These are phyloP conservation scores for Chiloscyllium plagiosum DNA, from an alignment of 2,113 vertebrate species.

Conservation along the genomic window DNA sequence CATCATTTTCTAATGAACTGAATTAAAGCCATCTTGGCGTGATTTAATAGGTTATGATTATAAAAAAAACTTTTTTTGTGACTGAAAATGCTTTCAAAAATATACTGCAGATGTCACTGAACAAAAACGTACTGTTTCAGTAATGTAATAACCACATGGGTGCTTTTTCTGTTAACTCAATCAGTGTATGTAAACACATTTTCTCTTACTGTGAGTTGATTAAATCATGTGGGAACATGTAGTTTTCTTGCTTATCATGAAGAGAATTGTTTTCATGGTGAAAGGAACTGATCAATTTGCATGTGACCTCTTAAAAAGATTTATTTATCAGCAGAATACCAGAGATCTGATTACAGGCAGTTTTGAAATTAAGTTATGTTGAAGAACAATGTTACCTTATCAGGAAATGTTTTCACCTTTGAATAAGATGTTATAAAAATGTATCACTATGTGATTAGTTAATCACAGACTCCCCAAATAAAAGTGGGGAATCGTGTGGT, in stretches of 20 bases:
- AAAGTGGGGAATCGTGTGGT: too few relatives aligned
- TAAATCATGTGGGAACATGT: slow-evolving; percentile 8
- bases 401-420: neutral
- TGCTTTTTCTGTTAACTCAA: neutral
- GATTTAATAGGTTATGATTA: neutral
- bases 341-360: neutral
- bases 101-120: neutral
- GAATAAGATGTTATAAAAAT: too few relatives aligned
- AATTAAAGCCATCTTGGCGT: neutral
- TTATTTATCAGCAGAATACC: neutral
- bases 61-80: neutral
- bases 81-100: neutral
- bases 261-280: neutral
- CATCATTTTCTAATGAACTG: neutral
- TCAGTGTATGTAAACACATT: neutral
- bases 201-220: neutral
- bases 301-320: neutral
- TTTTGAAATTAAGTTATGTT: neutral
- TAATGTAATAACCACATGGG: neutral
- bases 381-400: neutral
- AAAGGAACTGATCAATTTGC: slow-evolving; percentile 21
- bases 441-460: too few relatives aligned
- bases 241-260: neutral
- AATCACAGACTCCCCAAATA: too few relatives aligned
- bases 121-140: neutral